Evolutionary conservation across 2,888 invertebrate genomes (phyloP), one percentile per base, ranked within the genome.

Genomic region (Lasiommata megera): DNA sequence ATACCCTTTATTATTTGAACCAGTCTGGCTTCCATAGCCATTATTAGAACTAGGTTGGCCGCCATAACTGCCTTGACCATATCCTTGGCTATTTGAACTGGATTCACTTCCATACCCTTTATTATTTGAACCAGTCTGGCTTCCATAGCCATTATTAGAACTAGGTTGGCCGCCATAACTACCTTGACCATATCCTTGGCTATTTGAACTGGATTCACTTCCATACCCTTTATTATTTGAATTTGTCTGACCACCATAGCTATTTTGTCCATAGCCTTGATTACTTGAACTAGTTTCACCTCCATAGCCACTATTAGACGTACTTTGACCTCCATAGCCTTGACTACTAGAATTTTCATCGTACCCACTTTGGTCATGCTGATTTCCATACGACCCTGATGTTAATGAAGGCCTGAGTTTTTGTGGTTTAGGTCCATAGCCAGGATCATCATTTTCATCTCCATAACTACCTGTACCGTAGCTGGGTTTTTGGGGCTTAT

Each of bases 401-500:
- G 18, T n/a, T 18, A 65, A 61, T 17, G 61, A 64, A 23, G 64
- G 61, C 51, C 68, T 67, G 11, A 56, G 58, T 18, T 61, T 60
- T 57, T 58, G 55, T 17, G 54, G 57, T 38, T 41, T 57, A 16
- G 46, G 38, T 34, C 44, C 52, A 11, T 57, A 55, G 3, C 44
- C 40, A 44, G 8, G 18, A 12, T 57, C 54, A 7, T 54, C 56
- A 54, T 40, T 54, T 29, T 56, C 31, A 40, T 17, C 18, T 7
- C 41, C 52, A 17, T 52, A 52, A 48, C 11, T 37, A 52, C 46
- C 46, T 52, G 54, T 50, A 29, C 47, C 51, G 29, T 58, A 57
- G n/a, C 9, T 41, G 23, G 65, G 65, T 63, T 58, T 68, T 18
- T 56, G 54, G 14, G 68, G 68, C 54, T 60, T 58, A 50, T 34